Conservation (phyloP, 2,888 invertebrate species). For the Microctonus hyperodae region DNA sequence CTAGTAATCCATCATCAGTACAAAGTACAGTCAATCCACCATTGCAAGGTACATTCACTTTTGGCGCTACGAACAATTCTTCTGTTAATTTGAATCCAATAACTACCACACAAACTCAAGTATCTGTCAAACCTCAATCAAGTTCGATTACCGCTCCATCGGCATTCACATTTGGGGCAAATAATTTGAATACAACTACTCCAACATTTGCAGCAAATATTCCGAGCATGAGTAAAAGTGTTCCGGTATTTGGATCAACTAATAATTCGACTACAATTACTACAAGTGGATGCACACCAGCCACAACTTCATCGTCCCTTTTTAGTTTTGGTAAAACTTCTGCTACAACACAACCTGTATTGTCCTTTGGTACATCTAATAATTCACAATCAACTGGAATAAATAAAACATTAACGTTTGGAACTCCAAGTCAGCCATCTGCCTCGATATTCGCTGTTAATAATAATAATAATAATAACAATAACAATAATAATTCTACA, state of each 20-base stretch:
- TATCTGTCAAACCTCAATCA: not conserved
- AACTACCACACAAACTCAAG: conserved; percentile 5
- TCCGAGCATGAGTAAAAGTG: not conserved
- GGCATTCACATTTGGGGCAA: not conserved
- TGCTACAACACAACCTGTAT: conserved; percentile 18
- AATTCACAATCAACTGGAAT: conserved; percentile 4
- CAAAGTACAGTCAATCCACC: not conserved
- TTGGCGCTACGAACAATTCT: not conserved
- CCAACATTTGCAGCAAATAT: not conserved
- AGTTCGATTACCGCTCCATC: conserved; percentile 3
- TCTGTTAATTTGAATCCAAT: not conserved
- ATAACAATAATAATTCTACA: not conserved
- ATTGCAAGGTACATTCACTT: not conserved
- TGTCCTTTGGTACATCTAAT: conserved; percentile 21
- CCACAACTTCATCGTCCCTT: conserved; percentile 2
- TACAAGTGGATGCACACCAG: not conserved
- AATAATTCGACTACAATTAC: not conserved
- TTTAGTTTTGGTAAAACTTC: conserved; percentile 28
- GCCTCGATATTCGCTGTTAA: not conserved
- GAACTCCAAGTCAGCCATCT: conserved; percentile 8
- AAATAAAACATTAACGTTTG: conserved; percentile 6
- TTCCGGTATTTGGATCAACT: not conserved
- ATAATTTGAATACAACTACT: not conserved
- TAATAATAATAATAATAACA: too few relatives aligned
- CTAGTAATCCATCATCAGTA: not conserved